Evolutionary conservation across 1,140 invertebrate genomes (phyloP).

Genomic region (Drosophila melanica): DNA sequence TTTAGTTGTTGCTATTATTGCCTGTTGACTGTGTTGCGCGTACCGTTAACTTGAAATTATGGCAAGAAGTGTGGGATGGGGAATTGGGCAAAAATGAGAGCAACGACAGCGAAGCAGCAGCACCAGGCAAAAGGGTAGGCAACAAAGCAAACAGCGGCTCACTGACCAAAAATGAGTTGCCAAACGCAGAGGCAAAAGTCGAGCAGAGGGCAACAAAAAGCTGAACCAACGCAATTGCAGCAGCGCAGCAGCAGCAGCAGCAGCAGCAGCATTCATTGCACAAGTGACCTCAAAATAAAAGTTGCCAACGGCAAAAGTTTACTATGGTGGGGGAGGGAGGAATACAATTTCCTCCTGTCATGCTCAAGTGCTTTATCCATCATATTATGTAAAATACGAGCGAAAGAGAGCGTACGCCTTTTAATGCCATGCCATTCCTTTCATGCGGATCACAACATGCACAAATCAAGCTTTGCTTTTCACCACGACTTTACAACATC

Average conservation of each 20-base stretch:
- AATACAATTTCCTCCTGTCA: conserved; percentile 15
- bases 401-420: not conserved
- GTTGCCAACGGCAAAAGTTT: conserved; percentile 28
- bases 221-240: not conserved
- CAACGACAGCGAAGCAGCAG: conserved; percentile 32
- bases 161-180: conserved; percentile 13
- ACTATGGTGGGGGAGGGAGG: not conserved
- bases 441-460: conserved; percentile 7
- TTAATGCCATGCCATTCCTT: not conserved
- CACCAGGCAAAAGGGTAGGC: not conserved
- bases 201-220: conserved; percentile 9
- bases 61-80: not conserved
- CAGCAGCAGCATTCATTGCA: conserved; percentile 37
- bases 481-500: conserved; percentile 30
- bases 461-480: conserved; percentile 32
- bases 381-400: conserved; percentile 29
- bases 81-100: conserved; percentile 49
- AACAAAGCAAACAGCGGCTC: conserved; percentile 40
- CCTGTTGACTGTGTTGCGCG: conserved; percentile 50
- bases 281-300: conserved; percentile 43
- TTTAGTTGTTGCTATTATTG: conserved; percentile 65
- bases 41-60: conserved; percentile 70
- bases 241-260: conserved; percentile 8
- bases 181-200: conserved; percentile 17
- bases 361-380: conserved; percentile 30